Base-by-base conservation (phyloP, 2,888 invertebrate genomes). In the Muschampia plurimacula region DNA sequence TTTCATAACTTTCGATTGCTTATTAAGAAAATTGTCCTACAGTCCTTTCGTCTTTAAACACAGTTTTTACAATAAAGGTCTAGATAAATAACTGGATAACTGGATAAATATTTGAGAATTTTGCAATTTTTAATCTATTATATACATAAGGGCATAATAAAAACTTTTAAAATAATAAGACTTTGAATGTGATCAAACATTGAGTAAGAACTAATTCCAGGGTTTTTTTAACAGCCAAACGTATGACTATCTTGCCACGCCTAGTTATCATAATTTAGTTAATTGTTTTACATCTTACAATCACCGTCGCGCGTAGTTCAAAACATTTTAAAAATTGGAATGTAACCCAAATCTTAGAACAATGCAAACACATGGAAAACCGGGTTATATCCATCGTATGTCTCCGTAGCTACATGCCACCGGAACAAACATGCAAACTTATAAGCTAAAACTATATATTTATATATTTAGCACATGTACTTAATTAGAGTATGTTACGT, bases 351-450 rank as follows among this genome's bases (percentile, higher is more conserved):
- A 67, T 67, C 66, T 52, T 32, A 28, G 8, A 60, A 28, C 22
- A 59, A 66, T 13, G 72, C 62, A 67, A 67, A 72, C 72, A 72
- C n/a, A 39, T 36, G 32, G 36, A 66, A 49, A 66, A 72, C 72
- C 72, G 41, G 72, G 72, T 72, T 72, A 72, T 52, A 67, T 67
- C 67, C 67, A 67, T 60, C 52, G 12, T 36, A 57, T 57, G 32
- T 12, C 12, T 63, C 46, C 69, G 62, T 73, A 49, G 44, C 15
- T 15, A 4, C 2, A 15, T 15, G 52, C 52, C 15, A 55, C 74
- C 76, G 77, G 76, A 78, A 78, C 77, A 78, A 78, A 78, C 75
- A 78, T 49, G 76, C 72, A 74, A 69, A 74, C 72, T 22, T 12
- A 63, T 52, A 22, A 44, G n/a, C 44, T 52, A 62, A 22, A 22